Evolutionary conservation across 2,797 vertebrate genomes (phyloP).

Genomic region (Apogon talboti): DNA sequence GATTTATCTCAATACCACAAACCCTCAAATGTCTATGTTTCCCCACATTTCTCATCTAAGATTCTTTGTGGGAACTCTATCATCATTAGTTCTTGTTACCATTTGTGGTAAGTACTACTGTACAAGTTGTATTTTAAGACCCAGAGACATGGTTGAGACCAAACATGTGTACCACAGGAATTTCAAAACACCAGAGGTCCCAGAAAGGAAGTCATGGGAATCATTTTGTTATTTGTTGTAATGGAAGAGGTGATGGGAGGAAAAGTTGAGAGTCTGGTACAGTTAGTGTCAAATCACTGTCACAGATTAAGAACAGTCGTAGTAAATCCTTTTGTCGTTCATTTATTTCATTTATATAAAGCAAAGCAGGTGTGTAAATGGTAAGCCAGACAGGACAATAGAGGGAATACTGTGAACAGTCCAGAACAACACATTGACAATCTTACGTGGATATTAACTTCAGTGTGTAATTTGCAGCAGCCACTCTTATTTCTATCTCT

Average conservation of each 20-base stretch:
- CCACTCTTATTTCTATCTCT: constrained; percentile 60
- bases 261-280: constrained; percentile 20
- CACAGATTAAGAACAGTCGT: constrained; percentile 8
- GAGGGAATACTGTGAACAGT: constrained; percentile 13
- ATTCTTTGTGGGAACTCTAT: constrained; percentile 68
- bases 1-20: constrained; percentile 19
- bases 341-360: neutral
- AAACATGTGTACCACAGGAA: constrained; percentile 73
- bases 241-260: constrained; percentile 14
- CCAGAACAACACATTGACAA: constrained; percentile 32
- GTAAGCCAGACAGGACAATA: constrained; percentile 26
- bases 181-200: constrained; percentile 60
- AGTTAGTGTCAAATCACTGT: constrained; percentile 26
- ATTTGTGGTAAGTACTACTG: constrained; percentile 54
- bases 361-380: neutral
- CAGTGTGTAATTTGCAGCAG: constrained; percentile 53
- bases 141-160: constrained; percentile 47
- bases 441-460: constrained; percentile 46
- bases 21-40: constrained; percentile 17
- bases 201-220: constrained; percentile 69
- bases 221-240: constrained; percentile 20
- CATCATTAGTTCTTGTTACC: constrained; percentile 29
- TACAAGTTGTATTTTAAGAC: constrained; percentile 70
- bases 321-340: too few species aligned
- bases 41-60: constrained; percentile 32